phyloP scores from a whole-genome alignment of 2,113 vertebrate genomes.

The Carassius auratus region DNA sequence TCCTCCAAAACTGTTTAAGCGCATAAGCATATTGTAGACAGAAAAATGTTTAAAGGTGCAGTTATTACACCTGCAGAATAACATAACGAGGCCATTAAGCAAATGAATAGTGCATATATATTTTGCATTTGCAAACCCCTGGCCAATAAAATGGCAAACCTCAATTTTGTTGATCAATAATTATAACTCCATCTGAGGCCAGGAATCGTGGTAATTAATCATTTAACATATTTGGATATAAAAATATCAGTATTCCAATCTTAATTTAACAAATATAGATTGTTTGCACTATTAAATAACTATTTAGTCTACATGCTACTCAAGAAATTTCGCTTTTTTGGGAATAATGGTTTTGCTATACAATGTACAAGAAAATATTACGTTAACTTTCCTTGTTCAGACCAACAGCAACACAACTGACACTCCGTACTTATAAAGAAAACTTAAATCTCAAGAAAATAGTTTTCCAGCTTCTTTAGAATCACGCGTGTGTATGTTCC shows the following conservation, averaged over 20 bases:
- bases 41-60: neutral
- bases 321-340: slow-evolving; percentile 58
- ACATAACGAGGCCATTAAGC: slow-evolving; percentile 1
- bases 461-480: slow-evolving; percentile 29
- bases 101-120: slow-evolving; percentile 32
- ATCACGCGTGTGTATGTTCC: neutral
- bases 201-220: slow-evolving; percentile 66
- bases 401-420: slow-evolving; percentile 44
- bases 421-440: slow-evolving; percentile 42
- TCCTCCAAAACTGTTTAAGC: slow-evolving; percentile 6
- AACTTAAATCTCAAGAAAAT: slow-evolving; percentile 41
- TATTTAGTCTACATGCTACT: slow-evolving; percentile 85
- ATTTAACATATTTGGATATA: slow-evolving; percentile 86
- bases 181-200: slow-evolving; percentile 22
- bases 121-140: slow-evolving; percentile 39
- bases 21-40: slow-evolving; percentile 15
- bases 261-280: slow-evolving; percentile 98
- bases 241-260: slow-evolving; percentile 92
- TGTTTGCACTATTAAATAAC: slow-evolving; percentile 94
- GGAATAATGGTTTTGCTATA: slow-evolving; percentile 71
- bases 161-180: slow-evolving; percentile 15
- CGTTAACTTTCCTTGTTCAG: slow-evolving; percentile 58
- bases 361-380: slow-evolving; percentile 67
- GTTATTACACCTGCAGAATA: slow-evolving; percentile 18
- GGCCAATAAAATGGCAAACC: slow-evolving; percentile 25